These are phyloP conservation scores for Psettodes erumei DNA, from an alignment of 2,113 vertebrate species.

Conservation along the genomic window DNA sequence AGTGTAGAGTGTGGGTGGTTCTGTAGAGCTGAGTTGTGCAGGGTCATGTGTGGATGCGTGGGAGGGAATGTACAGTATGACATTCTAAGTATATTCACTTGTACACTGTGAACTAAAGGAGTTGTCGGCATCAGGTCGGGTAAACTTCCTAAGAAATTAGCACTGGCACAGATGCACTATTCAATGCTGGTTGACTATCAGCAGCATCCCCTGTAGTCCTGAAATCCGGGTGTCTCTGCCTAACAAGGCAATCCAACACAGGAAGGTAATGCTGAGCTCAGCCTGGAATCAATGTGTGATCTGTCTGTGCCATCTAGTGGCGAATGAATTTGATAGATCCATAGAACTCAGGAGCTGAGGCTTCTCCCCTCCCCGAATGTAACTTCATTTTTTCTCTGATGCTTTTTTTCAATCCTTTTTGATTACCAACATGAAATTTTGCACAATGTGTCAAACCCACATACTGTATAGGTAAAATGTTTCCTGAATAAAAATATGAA, in stretches of 20 bases:
- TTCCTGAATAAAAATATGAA: not conserved
- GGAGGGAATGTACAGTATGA: constrained; percentile 68
- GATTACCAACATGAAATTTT: no score
- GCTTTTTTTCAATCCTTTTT: not conserved
- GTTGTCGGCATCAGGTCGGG: constrained; percentile 17
- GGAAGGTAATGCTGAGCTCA: not conserved
- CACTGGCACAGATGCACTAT: not conserved
- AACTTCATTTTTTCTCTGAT: no score
- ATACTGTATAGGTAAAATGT: no score
- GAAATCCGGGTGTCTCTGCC: constrained; percentile 1
- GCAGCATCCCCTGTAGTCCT: not conserved
- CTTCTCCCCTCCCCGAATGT: not conserved
- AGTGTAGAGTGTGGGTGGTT: constrained; percentile 74
- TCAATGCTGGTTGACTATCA: not conserved
- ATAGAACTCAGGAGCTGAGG: not conserved
- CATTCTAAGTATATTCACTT: constrained; percentile 58
- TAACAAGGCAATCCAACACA: not conserved
- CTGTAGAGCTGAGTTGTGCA: constrained; percentile 68
- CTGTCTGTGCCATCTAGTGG: constrained; percentile 64
- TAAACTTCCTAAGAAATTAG: not conserved
- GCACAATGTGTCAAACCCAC: not conserved
- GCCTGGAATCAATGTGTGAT: constrained; percentile 9
- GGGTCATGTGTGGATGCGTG: constrained; percentile 77
- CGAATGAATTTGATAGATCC: not conserved
- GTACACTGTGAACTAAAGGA: constrained; percentile 14